Base-by-base conservation (phyloP, 1,140 invertebrate genomes). In the Caligus rogercresseyi region DNA sequence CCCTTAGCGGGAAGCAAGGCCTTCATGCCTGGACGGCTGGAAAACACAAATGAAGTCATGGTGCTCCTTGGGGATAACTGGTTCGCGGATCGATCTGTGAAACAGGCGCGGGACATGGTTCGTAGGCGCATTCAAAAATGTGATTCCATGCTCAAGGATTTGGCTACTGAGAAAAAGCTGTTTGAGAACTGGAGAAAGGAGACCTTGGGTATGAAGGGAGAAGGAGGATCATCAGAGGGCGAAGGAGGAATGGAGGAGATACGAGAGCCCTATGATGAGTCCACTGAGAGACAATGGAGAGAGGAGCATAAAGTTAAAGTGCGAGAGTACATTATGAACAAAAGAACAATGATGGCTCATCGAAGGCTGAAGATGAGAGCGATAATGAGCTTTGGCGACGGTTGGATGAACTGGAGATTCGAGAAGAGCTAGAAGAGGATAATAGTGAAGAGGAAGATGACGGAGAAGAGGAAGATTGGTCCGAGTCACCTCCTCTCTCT, bases 21-120 rank as follows among this genome's bases (percentile, higher is more conserved):
- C 1, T 78, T 84, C 55, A 80, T 84, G 75, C 80, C 77, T 67
- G 84, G 83, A 21, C 76, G 79, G 68, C 69, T 86, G 24, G 75
- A 78, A 18, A 82, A 86, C 65, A 85, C 83, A 1, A 86, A 85
- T 73, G 83, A 85, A 73, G 76, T 85, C 18, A 69, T 82, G 51
- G 79, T 81, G 23, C 74, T 78, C 2, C 69, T 85, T 11, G 83
- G 84, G 23, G 81, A 83, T 66, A 80, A 81, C 65, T 85, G 81
- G 71, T 86, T 86, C 75, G 78, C 75, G 14, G 83, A 85, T 66
- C 75, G 80, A 54, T 82, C 80, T 51, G 76, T 80, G 3, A 75
- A 78, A 65, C 77, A 84, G 68, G 81, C 83, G 1, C 69, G 70
- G n/a, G 77, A 76, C 20, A 78, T 86, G 55, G 78, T 79, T 58